phyloP scores from a whole-genome alignment of 2,797 vertebrate genomes.

The Malacoctenus gilli region DNA sequence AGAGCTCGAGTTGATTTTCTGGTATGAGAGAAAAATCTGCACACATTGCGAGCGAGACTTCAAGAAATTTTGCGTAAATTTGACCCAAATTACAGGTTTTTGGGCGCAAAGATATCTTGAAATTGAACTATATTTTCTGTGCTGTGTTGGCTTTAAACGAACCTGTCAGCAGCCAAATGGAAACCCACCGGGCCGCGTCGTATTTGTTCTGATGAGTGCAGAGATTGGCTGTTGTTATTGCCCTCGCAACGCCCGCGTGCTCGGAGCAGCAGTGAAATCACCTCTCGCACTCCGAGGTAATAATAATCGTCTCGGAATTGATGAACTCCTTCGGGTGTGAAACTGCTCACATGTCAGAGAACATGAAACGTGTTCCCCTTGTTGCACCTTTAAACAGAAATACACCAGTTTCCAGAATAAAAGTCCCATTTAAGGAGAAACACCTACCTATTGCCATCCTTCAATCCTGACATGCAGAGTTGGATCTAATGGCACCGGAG shows the following conservation, averaged over 20 bases:
- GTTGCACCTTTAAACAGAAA: no score
- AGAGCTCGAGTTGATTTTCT: background rate
- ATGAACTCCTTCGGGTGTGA: background rate
- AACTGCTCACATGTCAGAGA: background rate
- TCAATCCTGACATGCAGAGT: no score
- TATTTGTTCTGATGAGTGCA: slow-evolving; percentile 14
- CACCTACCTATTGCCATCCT: no score
- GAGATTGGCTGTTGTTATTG: slow-evolving; percentile 4
- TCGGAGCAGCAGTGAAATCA: background rate
- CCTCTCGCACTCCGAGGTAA: background rate
- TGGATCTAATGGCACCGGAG: no score
- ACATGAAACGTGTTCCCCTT: no score
- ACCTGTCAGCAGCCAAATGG: background rate
- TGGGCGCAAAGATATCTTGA: no score
- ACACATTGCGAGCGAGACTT: no score
- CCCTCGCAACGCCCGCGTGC: background rate
- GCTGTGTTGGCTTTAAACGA: background rate
- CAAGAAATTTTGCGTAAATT: no score
- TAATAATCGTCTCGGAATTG: background rate
- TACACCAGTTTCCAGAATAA: no score
- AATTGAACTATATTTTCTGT: no score
- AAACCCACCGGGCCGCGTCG: background rate
- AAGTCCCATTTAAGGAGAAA: no score
- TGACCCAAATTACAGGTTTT: no score
- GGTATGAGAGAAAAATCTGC: background rate